Conservation (phyloP, 2,888 invertebrate genomes). For the Nasonovia ribisnigri region DNA sequence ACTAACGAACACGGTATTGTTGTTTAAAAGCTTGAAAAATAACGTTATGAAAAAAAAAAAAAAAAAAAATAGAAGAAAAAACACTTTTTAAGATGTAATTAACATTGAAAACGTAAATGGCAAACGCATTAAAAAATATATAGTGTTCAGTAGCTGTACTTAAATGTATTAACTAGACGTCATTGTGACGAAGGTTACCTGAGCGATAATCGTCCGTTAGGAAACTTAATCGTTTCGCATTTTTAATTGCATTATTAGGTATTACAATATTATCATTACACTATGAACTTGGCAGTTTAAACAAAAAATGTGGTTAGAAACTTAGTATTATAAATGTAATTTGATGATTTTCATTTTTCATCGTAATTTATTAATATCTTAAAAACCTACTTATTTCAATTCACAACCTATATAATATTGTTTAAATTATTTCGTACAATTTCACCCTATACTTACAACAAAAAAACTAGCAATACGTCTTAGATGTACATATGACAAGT, state of each 20-base stretch:
- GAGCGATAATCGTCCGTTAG: constrained; percentile 10
- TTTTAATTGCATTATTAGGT: not conserved
- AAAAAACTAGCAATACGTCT: not conserved
- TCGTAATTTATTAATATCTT: not conserved
- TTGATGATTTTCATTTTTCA: not conserved
- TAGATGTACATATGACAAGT: not conserved
- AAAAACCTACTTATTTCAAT: not conserved
- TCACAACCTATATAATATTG: not conserved
- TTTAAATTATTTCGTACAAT: not conserved
- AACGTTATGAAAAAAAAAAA: not conserved
- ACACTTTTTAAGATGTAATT: constrained; percentile 36
- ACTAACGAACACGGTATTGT: constrained; percentile 53
- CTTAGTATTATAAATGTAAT: not conserved
- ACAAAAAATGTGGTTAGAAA: not conserved
- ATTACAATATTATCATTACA: too few relatives aligned
- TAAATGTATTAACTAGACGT: constrained; percentile 45
- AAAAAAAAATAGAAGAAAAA: not conserved
- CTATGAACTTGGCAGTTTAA: not conserved
- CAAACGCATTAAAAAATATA: constrained; percentile 49
- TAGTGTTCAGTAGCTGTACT: constrained; percentile 44
- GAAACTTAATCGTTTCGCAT: constrained; percentile 9
- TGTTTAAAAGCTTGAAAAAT: constrained; percentile 20
- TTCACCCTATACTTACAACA: not conserved
- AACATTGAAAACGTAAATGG: constrained; percentile 31
- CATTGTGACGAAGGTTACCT: constrained; percentile 40